A percentile compares a stretch with the other conserved stretches of the same genome.
phyloP scores from a whole-genome alignment of 2,113 vertebrate genomes.

The Myocastor coypus region DNA sequence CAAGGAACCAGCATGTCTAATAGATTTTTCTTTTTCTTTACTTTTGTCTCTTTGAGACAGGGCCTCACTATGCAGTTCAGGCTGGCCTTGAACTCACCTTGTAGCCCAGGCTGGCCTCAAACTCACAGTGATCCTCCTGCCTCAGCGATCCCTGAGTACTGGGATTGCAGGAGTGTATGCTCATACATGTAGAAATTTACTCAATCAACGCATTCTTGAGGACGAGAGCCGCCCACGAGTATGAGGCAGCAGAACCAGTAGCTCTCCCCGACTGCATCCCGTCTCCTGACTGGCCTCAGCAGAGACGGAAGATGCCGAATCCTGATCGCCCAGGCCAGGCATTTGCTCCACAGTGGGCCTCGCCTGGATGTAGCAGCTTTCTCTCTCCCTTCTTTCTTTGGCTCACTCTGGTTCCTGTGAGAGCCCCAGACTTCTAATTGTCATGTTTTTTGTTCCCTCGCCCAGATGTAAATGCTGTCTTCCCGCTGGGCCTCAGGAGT shows the following conservation, averaged over 20 bases:
- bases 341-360: not conserved
- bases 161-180: not conserved
- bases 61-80: not conserved
- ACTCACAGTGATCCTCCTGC: not conserved
- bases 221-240: slow-evolving; percentile 94
- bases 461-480: slow-evolving; percentile 96
- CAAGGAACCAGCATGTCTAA: slow-evolving; percentile 94
- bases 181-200: no score
- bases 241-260: slow-evolving; percentile 84
- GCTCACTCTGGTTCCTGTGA: slow-evolving; percentile 85
- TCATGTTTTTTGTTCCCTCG: slow-evolving; percentile 97
- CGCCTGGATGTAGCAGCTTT: accelerated
- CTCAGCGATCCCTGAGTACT: not conserved
- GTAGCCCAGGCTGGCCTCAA: not conserved
- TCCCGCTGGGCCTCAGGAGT: slow-evolving; percentile 93
- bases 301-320: not conserved
- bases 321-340: not conserved
- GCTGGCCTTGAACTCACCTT: not conserved
- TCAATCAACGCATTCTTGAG: slow-evolving; percentile 84
- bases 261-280: not conserved
- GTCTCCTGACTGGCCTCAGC: not conserved
- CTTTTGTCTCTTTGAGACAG: not conserved
- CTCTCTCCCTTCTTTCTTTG: slow-evolving; percentile 59
- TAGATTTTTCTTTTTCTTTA: not conserved
- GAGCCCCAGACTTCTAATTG: slow-evolving; percentile 94